These are phyloP conservation scores for Varecia variegata DNA, from an alignment of 2,797 vertebrate species.

Conservation along the genomic window DNA sequence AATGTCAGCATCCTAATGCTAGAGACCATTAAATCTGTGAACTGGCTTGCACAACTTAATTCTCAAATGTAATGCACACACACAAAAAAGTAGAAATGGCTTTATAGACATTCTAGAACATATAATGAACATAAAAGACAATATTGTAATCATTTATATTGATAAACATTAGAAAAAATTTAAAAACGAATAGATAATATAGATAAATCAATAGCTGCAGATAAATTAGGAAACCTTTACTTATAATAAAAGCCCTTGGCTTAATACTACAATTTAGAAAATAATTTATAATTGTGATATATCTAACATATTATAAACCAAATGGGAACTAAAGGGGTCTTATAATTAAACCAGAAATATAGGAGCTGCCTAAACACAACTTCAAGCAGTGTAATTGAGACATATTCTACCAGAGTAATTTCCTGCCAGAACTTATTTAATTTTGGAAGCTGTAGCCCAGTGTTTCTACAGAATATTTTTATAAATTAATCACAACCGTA, in stretches of 20 bases:
- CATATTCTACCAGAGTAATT: not conserved
- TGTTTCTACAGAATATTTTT: not conserved
- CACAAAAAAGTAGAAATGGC: not conserved
- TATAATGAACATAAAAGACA: not conserved
- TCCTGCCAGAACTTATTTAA: not conserved
- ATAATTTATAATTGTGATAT: not conserved
- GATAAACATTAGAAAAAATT: not conserved
- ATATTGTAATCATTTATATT: not conserved
- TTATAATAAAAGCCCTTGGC: not conserved
- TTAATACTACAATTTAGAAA: not conserved
- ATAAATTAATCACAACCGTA: too few relatives aligned
- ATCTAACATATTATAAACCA: not conserved
- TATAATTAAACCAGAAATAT: not conserved
- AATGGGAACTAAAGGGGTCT: not conserved
- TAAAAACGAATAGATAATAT: not conserved
- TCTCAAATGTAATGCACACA: fast-evolving
- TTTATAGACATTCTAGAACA: not conserved
- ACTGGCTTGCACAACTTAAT: not conserved
- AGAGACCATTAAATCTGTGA: not conserved
- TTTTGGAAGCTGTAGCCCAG: not conserved
- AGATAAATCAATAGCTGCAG: not conserved
- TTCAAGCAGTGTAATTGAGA: not conserved
- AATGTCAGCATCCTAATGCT: not conserved
- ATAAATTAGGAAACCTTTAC: not conserved
- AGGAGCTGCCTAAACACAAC: not conserved